phyloP scores from a whole-genome alignment of 2,113 vertebrate genomes.

The Psilopogon haemacephalus region DNA sequence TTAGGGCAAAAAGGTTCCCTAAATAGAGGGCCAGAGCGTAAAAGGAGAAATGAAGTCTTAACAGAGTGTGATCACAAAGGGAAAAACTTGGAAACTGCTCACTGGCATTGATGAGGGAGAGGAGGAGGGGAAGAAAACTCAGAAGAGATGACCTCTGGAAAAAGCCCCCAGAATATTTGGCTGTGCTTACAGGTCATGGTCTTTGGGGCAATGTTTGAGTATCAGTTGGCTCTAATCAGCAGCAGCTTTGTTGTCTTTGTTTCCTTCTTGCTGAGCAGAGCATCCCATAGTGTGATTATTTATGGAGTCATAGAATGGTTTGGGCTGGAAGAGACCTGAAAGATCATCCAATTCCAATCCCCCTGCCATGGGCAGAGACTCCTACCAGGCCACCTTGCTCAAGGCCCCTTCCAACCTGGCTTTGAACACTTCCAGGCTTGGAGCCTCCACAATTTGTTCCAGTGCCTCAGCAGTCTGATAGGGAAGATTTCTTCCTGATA shows the following conservation, averaged over 20 bases:
- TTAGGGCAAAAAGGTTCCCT: not conserved
- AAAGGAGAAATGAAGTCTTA: not conserved
- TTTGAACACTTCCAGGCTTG: too few species aligned
- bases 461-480: too few species aligned
- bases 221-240: not conserved
- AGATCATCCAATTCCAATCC: too few species aligned
- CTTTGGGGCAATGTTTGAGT: not conserved
- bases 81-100: not conserved
- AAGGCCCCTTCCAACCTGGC: too few species aligned
- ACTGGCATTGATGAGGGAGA: not conserved
- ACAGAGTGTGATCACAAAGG: not conserved
- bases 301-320: too few species aligned
- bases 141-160: not conserved
- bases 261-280: not conserved
- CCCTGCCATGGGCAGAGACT: too few species aligned
- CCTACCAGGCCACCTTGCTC: too few species aligned
- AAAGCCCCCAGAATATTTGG: not conserved
- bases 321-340: too few species aligned
- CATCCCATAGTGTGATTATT: not conserved
- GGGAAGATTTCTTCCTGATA: too few species aligned
- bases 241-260: not conserved
- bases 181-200: not conserved
- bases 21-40: not conserved
- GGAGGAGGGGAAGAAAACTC: not conserved
- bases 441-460: too few species aligned